Evolutionary conservation across 2,797 vertebrate genomes (phyloP), one percentile per base, ranked within the genome.

Genomic region (Crenuchus spilurus): DNA sequence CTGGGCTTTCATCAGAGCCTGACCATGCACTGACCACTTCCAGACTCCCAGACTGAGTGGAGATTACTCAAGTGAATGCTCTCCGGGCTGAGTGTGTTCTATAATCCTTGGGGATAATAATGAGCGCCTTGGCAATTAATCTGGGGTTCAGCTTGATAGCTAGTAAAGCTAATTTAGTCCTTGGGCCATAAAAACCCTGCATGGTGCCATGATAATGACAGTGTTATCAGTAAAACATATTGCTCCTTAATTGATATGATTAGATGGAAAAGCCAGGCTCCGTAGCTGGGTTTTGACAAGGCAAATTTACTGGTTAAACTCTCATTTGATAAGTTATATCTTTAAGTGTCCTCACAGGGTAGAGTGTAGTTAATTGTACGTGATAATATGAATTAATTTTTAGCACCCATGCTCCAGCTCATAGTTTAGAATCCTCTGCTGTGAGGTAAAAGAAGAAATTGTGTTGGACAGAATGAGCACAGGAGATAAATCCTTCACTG

Each of bases 401-500:
- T 49, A 60, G 42, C 37, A 24, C 33, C 54, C 18, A 41, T 3
- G 4, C 41, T 49, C 8, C n/a, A 39, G 57, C 18, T 22, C 30
- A 54, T 13, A 46, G 49, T 18, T 55, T 20, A 35, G 44, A 20
- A 51, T 44, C n/a, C 14, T 65, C 28, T 30, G 24, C 18, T 55
- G 58, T 55, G 63, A 74, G 67, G 33, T 46, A 71, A 39, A 70
- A 63, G 30, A 28, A 51, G 14, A 70, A 58, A 44, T 66, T 62
- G 24, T 31, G 39, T 33, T 48, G 52, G 55, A 55, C 28, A 74
- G 51, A 76, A 54, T 72, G 37, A 52, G 37, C 28, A n/a, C 11
- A 41, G n/a, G 30, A 66, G 70, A 70, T 70, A 37, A 71, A 75
- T 69, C 37, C 73, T 67, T 66, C 42, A 49, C 52, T 68, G 64